These are phyloP conservation scores for Drosophila lini DNA, from an alignment of 1,140 invertebrate genomes.

Conservation along the genomic window DNA sequence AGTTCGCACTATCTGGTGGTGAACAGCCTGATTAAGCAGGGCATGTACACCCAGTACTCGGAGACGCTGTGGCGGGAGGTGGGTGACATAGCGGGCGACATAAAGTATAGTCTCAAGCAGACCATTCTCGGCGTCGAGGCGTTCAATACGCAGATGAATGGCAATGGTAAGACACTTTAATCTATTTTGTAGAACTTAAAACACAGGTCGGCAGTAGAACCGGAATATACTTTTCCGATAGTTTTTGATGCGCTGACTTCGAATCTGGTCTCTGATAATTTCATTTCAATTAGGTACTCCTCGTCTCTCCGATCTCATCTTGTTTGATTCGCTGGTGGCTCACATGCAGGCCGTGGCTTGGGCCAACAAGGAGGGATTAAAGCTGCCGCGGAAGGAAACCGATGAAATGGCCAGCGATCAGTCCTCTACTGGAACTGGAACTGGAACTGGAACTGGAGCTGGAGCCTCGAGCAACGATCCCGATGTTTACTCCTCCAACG, in stretches of 20 bases:
- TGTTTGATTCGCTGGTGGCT: constrained; percentile 75
- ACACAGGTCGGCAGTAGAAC: too few relatives aligned
- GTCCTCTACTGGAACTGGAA: constrained; percentile 11
- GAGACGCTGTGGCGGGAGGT: constrained; percentile 77
- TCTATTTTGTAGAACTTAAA: neutral
- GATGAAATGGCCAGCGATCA: constrained; percentile 44
- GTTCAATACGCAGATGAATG: constrained; percentile 69
- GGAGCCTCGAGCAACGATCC: constrained; percentile 28
- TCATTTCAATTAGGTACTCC: constrained; percentile 54
- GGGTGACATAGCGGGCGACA: constrained; percentile 73
- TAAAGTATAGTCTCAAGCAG: constrained; percentile 76
- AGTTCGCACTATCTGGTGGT: constrained; percentile 78
- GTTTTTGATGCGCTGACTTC: too few relatives aligned
- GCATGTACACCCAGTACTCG: constrained; percentile 83
- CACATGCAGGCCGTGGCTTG: constrained; percentile 82
- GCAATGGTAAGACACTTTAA: constrained; percentile 47
- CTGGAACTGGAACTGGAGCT: neutral
- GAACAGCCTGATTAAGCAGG: constrained; percentile 82
- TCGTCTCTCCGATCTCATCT: constrained; percentile 71
- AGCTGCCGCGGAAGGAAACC: constrained; percentile 55
- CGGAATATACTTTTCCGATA: too few relatives aligned
- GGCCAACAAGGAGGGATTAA: constrained; percentile 73
- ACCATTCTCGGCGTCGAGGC: constrained; percentile 74
- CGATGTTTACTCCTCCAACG: constrained; percentile 72
- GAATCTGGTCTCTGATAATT: too few relatives aligned